Conservation (phyloP, 2,113 vertebrate species). For the Naja naja region DNA sequence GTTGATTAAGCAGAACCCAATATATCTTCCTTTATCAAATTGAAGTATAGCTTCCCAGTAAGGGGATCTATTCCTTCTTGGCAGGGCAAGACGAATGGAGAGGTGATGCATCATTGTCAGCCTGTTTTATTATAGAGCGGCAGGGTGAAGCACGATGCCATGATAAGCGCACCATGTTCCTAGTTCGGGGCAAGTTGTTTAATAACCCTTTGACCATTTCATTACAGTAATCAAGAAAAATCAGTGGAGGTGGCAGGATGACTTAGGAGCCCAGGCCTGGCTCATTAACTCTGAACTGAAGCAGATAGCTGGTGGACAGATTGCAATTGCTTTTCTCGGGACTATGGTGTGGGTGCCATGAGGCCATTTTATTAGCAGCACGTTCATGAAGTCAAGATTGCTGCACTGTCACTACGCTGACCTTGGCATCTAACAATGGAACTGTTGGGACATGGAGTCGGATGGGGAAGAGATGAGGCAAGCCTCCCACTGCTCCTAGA, state of each 20-base stretch:
- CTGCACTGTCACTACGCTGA: not conserved
- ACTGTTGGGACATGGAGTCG: not conserved
- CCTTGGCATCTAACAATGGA: not conserved
- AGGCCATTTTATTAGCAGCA: conserved; percentile 14
- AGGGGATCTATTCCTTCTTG: not conserved
- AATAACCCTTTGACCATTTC: conserved; percentile 37
- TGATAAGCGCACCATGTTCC: conserved; percentile 8
- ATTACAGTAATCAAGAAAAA: conserved; percentile 40
- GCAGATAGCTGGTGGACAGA: conserved; percentile 31
- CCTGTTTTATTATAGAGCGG: conserved; percentile 17
- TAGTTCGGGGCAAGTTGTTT: conserved; percentile 27
- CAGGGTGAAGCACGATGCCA: not conserved
- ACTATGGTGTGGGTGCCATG: not conserved
- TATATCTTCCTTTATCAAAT: not conserved
- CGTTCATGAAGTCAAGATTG: conserved; percentile 6
- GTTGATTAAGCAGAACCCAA: not conserved
- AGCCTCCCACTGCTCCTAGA: not conserved
- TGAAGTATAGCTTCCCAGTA: not conserved
- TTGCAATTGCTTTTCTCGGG: conserved; percentile 29
- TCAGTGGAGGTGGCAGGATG: conserved; percentile 37
- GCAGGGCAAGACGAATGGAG: not conserved
- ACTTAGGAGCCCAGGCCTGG: conserved; percentile 32
- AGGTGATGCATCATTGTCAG: conserved; percentile 9
- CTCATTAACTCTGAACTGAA: conserved; percentile 34
- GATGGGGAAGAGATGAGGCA: not conserved